These are phyloP conservation scores for Gymnothorax reevesii DNA, from an alignment of 2,797 vertebrate genomes.

Conservation along the genomic window DNA sequence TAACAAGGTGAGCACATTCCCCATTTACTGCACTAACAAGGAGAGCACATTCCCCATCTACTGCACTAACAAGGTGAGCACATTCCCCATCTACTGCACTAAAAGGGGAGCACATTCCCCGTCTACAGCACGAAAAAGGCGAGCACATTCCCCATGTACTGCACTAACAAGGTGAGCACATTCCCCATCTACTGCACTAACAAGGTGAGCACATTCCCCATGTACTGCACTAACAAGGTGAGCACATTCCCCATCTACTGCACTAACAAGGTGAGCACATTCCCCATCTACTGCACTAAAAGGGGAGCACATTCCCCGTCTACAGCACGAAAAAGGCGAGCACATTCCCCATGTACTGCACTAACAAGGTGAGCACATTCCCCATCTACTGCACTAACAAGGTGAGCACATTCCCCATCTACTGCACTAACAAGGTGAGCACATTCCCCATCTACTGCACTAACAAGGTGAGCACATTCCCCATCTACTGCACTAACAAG, in stretches of 20 bases:
- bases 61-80: constrained; percentile 71
- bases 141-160: constrained; percentile 49
- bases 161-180: neutral
- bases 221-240: constrained; percentile 50
- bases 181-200: constrained; percentile 40
- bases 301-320: neutral
- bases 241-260: too few species aligned
- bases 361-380: neutral
- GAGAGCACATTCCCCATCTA: neutral
- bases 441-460: too few species aligned
- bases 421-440: constrained; percentile 21
- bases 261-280: constrained; percentile 71
- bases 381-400: constrained; percentile 61
- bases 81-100: constrained; percentile 48
- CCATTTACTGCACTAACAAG: constrained; percentile 49
- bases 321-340: constrained; percentile 71
- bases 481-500: constrained; percentile 79
- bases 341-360: constrained; percentile 48
- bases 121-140: constrained; percentile 71
- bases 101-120: neutral
- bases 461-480: constrained; percentile 71
- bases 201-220: constrained; percentile 67
- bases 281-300: constrained; percentile 48
- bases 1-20: constrained; percentile 71
- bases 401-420: constrained; percentile 61